phyloP scores from a whole-genome alignment of 1,140 invertebrate species.

The Bombus waltoni region DNA sequence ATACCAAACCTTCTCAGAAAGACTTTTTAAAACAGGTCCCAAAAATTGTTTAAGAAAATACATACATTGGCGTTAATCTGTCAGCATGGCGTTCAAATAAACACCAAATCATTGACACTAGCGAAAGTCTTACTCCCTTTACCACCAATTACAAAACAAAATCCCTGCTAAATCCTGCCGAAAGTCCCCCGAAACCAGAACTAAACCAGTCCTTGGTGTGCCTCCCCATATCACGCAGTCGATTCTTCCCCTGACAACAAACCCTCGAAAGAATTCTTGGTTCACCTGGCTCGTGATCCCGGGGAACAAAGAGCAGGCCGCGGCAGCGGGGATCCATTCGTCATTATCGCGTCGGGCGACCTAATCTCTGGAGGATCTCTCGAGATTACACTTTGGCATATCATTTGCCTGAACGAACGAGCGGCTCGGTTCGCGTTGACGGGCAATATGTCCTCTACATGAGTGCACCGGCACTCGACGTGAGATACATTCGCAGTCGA shows the following conservation, averaged over 20 bases:
- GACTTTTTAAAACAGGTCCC: too few relatives aligned
- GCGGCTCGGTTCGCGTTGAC: constrained; percentile 78
- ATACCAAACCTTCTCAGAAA: too few relatives aligned
- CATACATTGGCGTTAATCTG: not conserved
- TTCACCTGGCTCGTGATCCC: constrained; percentile 62
- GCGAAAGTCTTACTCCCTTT: not conserved
- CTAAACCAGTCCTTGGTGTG: not conserved
- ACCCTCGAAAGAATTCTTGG: constrained; percentile 12
- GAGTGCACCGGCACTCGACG: constrained; percentile 75
- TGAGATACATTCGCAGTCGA: constrained; percentile 72
- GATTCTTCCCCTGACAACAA: not conserved
- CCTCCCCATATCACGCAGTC: not conserved
- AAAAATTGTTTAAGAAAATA: too few relatives aligned
- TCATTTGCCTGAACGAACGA: constrained; percentile 82
- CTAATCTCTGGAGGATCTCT: constrained; percentile 79
- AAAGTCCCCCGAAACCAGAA: not conserved
- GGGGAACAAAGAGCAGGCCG: constrained; percentile 3
- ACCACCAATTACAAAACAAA: not conserved
- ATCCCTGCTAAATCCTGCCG: not conserved
- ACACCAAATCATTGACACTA: too few relatives aligned
- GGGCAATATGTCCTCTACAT: constrained; percentile 81
- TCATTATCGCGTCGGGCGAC: constrained; percentile 73
- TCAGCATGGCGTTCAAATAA: not conserved
- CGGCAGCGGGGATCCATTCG: constrained; percentile 61
- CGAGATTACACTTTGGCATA: constrained; percentile 81